Evolutionary conservation across 37 sponge, comb jelly and placozoan species (phyloP).

Genomic region (Axinella damicornis): DNA sequence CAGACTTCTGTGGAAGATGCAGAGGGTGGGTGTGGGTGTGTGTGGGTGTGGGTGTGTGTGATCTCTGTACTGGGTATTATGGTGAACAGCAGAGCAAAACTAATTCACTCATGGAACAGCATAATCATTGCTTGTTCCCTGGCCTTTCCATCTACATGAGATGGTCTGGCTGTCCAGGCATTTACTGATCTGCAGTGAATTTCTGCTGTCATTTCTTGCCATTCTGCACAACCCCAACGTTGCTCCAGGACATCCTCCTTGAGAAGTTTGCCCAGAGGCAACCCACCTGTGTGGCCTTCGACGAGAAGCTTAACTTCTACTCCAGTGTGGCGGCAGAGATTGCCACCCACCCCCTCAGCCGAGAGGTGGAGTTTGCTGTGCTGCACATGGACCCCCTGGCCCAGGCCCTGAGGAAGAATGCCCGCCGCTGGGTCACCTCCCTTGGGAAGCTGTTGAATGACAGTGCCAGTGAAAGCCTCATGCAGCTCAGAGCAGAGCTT

Average conservation of each 20-base stretch:
- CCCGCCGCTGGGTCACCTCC: constrained; percentile 91
- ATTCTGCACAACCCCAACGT: too few species aligned
- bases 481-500: constrained; percentile 64
- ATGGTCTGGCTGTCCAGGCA: too few species aligned
- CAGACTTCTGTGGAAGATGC: constrained; percentile 88
- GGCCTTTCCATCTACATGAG: too few species aligned
- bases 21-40: constrained; percentile 86
- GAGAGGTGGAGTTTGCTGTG: constrained; percentile 80
- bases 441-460: constrained; percentile 92
- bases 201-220: too few species aligned
- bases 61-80: too few species aligned
- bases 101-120: too few species aligned
- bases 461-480: constrained; percentile 68
- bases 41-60: too few species aligned
- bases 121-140: too few species aligned
- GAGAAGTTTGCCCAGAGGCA: constrained; percentile 91
- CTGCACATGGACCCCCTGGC: constrained; percentile 91
- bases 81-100: too few species aligned
- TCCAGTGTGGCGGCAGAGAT: constrained; percentile 66
- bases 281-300: constrained; percentile 85
- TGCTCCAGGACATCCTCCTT: constrained; percentile 75
- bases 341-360: constrained; percentile 51
- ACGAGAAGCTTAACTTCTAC: constrained; percentile 92
- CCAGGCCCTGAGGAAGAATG: constrained; percentile 78
- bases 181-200: too few species aligned